These are phyloP conservation scores for Biston betularia DNA, from an alignment of 2,888 invertebrate genomes.

Conservation along the genomic window DNA sequence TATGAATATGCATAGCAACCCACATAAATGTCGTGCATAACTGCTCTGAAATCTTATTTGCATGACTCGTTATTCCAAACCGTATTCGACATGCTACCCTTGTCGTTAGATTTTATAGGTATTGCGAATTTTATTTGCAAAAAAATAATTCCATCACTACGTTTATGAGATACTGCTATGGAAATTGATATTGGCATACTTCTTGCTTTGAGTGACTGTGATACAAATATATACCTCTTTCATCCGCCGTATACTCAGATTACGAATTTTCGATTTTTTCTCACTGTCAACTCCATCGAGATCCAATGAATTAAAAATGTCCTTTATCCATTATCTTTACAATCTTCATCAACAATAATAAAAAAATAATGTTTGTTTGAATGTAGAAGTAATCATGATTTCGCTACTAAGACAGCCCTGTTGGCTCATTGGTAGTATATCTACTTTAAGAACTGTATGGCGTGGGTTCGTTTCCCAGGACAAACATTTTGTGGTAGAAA, in stretches of 20 bases:
- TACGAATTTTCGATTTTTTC: background rate
- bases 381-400: too few species aligned
- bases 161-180: background rate
- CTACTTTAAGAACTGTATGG: too few species aligned
- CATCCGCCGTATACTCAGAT: background rate
- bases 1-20: conserved; percentile 27
- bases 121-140: conserved; percentile 13
- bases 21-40: conserved; percentile 30
- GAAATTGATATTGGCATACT: background rate
- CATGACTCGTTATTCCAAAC: conserved; percentile 25
- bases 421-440: too few species aligned
- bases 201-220: background rate
- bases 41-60: conserved; percentile 30
- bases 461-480: too few species aligned
- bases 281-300: background rate
- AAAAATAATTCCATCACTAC: conserved; percentile 9
- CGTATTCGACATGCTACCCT: conserved; percentile 30
- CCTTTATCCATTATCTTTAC: too few species aligned
- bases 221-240: background rate
- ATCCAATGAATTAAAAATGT: too few species aligned
- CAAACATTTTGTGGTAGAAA: too few species aligned
- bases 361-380: too few species aligned
- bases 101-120: conserved; percentile 16
- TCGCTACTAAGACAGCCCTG: too few species aligned
- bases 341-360: too few species aligned